Conservation (phyloP, 1,140 invertebrate species). For the Atta cephalotes region DNA sequence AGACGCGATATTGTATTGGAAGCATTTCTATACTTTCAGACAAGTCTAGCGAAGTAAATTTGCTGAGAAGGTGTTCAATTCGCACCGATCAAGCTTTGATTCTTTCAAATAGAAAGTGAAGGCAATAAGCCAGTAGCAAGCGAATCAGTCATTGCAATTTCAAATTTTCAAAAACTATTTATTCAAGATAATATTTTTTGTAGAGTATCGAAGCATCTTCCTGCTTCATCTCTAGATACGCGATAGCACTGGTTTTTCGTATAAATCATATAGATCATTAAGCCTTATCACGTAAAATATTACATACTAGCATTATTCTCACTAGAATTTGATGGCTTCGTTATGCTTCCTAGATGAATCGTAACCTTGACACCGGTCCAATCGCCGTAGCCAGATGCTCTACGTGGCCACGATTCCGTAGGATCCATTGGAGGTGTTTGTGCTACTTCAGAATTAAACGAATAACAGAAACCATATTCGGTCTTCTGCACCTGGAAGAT, state of each 20-base stretch:
- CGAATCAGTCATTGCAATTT: neutral
- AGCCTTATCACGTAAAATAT: conserved; percentile 50
- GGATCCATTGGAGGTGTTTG: neutral
- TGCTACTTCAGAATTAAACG: conserved; percentile 54
- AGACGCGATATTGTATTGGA: neutral
- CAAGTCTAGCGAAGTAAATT: neutral
- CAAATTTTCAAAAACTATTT: conserved; percentile 12
- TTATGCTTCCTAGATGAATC: conserved; percentile 53
- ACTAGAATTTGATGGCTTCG: conserved; percentile 57
- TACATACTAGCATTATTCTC: conserved; percentile 4
- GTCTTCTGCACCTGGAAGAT: conserved; percentile 60
- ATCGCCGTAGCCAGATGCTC: conserved; percentile 44
- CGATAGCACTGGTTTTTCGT: neutral
- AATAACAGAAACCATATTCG: conserved; percentile 56
- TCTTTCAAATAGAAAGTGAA: conserved; percentile 30
- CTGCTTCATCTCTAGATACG: neutral
- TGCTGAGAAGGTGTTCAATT: neutral
- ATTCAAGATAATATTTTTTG: conserved; percentile 22
- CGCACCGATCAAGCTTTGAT: conserved; percentile 19
- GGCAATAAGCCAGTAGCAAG: neutral
- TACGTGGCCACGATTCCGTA: conserved; percentile 38
- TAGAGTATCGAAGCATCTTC: neutral
- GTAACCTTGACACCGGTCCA: conserved; percentile 61
- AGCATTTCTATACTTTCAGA: conserved; percentile 1
- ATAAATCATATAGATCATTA: conserved; percentile 26